Evolutionary conservation across 1,140 invertebrate genomes (phyloP), one percentile per base, ranked within the genome.

Genomic region (Eufriesea mexicana): DNA sequence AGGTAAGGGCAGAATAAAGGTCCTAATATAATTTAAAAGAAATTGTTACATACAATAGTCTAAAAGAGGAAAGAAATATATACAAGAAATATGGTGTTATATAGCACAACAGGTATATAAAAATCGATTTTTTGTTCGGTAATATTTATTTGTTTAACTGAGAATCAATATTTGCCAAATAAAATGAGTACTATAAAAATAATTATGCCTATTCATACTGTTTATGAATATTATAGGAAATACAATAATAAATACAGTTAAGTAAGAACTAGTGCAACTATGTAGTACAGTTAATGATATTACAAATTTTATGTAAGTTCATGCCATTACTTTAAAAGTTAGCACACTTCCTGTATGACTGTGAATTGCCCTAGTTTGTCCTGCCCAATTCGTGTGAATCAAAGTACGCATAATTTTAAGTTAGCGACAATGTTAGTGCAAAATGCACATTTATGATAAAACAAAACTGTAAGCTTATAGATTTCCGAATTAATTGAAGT

Each of bases 1-100:
- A 88, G 74, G 74, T 88, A 88, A 87, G 68, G 62, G 77, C 77
- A 79, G 28, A 79, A 83, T 61, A 55, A 70, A 51, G 12, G 54
- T 76, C 71, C 57, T 79, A 71, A 61, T 57, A 79, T 76, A 70
- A 68, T 73, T 54, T n/a, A 16, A 25, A 54, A 59, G 45, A 47
- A 61, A 59, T 67, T 54, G 23, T 67, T 42, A 66, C 61, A 28
- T 57, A 49, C 8, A 55, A n/a, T 57, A 74, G 20, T 81, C 23
- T 55, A 12, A 45, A 25, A 28, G 9, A 59, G 23, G 70, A n/a
- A 82, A 55, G 47, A 16, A 10, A 9, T 25, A 20, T 51, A 76
- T 28, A 62, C 45, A 55, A 10, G 0, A 70, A 70, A 71, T 28
- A 35, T 2, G 16, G 25, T 72, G 23, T 59, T 79, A 72, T 61